Base-by-base conservation (phyloP, 2,888 invertebrate genomes). In the Alentia gelatinosa region DNA sequence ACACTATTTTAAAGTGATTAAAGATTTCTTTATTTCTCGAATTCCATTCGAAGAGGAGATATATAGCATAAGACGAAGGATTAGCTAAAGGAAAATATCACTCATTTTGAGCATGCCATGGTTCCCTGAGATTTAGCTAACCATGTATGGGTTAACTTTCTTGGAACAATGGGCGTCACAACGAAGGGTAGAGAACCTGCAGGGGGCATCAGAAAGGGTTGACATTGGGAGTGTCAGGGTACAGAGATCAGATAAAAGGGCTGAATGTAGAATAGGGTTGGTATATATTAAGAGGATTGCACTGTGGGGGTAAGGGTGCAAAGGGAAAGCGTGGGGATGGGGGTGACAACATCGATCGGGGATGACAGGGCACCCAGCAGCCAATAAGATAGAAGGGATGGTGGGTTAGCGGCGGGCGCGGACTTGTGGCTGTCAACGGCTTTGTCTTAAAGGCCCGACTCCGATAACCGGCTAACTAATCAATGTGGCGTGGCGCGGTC, bases 341-440 rank as follows among this genome's bases (percentile, higher is more conserved):
- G 26, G 74, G 30, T 12, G 86, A 33, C 9, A 23, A 33, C 47
- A 86, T 86, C 47, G 86, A 86, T 86, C 47, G 42, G 12, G 86
- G 86, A 47, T 86, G 35, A 47, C 42, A 1, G 30, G 26, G 50
- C 26, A n/a, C n/a, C 33, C 42, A 30, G 30, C 5, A 15, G 50
- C 50, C 86, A 86, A 86, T 86, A 86, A 50, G 86, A 86, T 86
- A 47, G 86, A 86, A 30, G 30, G 30, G 74, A 74, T 5, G 74
- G 12, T 74, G 74, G 74, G 26, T 12, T 12, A 68, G 30, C n/a
- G 26, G 68, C 12, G 26, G 37, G 26, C 12, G 79, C 15, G 23
- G 37, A 37, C 79, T 79, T 79, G 79, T 79, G 37, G 79, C 79
- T 79, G 79, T 33, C 79, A 15, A 19, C 35, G 7, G 79, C 37